Evolutionary conservation across 64 coral and sea anemone species (phyloP).

Genomic region (Stichodactyla helianthus): DNA sequence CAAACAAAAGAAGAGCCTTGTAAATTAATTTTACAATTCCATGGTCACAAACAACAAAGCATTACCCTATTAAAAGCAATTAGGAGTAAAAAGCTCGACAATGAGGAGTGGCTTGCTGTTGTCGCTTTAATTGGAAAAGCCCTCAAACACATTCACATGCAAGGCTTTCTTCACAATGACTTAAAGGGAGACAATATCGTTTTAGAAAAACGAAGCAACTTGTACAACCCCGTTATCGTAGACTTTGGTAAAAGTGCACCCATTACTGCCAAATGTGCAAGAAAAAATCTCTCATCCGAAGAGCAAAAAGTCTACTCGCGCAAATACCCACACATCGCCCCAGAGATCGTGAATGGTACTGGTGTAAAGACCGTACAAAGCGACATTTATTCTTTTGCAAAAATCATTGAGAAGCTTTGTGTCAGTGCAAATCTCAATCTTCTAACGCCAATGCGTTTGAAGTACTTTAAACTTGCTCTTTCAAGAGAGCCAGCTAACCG

Average conservation of each 20-base stretch:
- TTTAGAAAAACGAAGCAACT: no score
- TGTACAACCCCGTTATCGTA: no score
- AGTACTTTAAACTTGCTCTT: no score
- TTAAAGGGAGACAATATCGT: no score
- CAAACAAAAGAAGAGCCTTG: constrained; percentile 6
- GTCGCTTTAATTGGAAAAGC: constrained; percentile 13
- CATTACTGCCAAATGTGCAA: no score
- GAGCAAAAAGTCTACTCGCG: neutral
- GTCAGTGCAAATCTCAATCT: no score
- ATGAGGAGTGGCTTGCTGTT: constrained; percentile 12
- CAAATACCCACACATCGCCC: neutral
- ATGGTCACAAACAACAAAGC: constrained; percentile 17
- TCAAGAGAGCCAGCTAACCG: no score
- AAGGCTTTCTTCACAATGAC: constrained; percentile 11
- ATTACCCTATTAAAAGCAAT: constrained; percentile 20
- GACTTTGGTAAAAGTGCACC: no score
- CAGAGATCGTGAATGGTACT: neutral
- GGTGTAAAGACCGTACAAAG: neutral
- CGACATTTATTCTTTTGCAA: neutral
- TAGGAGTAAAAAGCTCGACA: constrained; percentile 14
- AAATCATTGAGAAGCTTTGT: no score
- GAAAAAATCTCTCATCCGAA: no score
- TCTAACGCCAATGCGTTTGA: no score
- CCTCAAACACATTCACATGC: constrained; percentile 22
- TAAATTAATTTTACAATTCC: constrained; percentile 43